Evolutionary conservation across 2,888 invertebrate genomes (phyloP).

Genomic region (Allacma fusca): DNA sequence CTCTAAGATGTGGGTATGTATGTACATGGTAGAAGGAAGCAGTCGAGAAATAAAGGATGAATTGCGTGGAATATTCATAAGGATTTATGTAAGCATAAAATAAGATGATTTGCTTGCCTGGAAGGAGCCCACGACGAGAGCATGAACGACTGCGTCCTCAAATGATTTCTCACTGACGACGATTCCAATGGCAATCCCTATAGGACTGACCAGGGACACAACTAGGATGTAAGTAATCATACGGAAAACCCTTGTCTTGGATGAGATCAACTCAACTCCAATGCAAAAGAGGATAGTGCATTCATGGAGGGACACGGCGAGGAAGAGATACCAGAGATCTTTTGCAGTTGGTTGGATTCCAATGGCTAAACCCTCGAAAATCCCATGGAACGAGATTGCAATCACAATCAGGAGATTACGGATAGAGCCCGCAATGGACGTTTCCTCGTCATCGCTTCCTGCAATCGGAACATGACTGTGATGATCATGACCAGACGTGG

Average conservation of each 20-base stretch:
- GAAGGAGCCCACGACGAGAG: conserved; percentile 64
- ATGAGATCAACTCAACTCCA: conserved; percentile 67
- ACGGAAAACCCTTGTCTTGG: conserved; percentile 64
- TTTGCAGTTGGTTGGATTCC: conserved; percentile 66
- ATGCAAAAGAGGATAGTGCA: conserved; percentile 69
- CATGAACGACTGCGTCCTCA: conserved; percentile 64
- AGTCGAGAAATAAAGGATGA: too few species aligned
- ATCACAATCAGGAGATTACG: conserved; percentile 66
- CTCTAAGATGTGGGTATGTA: too few species aligned
- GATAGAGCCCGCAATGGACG: conserved; percentile 61
- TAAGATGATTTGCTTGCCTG: conserved; percentile 51
- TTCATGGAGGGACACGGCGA: conserved; percentile 68
- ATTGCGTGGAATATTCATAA: too few species aligned
- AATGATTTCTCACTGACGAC: conserved; percentile 65
- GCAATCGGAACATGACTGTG: conserved; percentile 56
- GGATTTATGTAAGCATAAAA: too few species aligned
- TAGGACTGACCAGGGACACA: conserved; percentile 67
- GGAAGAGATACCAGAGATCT: conserved; percentile 68
- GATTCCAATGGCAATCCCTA: conserved; percentile 67
- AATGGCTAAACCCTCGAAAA: conserved; percentile 69
- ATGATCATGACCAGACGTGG: conserved; percentile 30
- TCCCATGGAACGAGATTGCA: conserved; percentile 68
- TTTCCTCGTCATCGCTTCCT: conserved; percentile 51
- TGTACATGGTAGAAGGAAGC: too few species aligned
- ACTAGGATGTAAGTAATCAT: conserved; percentile 66